A percentile compares a stretch with the other conserved stretches of the same genome.
These are phyloP conservation scores for Siphlonurus alternatus DNA, from an alignment of 2,888 invertebrate species.

Conservation along the genomic window DNA sequence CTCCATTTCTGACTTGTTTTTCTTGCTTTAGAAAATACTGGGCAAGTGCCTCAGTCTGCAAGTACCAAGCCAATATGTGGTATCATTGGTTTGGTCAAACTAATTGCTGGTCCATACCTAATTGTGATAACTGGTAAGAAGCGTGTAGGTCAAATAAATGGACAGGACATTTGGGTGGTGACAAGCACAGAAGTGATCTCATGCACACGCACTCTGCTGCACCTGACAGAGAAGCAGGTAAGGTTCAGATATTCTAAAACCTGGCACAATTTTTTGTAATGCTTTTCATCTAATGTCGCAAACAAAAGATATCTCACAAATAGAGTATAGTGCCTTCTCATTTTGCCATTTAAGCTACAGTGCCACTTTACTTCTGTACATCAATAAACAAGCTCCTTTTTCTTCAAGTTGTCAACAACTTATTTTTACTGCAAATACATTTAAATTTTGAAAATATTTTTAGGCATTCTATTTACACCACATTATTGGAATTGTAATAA, in stretches of 20 bases:
- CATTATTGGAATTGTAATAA: too few relatives aligned
- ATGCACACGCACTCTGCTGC: constrained; percentile 66
- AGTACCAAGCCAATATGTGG: constrained; percentile 56
- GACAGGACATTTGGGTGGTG: constrained; percentile 61
- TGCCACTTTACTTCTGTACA: too few relatives aligned
- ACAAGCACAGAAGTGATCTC: constrained; percentile 70
- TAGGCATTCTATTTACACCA: neutral
- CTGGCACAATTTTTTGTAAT: too few relatives aligned
- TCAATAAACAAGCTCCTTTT: too few relatives aligned
- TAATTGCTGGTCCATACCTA: constrained; percentile 74
- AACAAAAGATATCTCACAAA: too few relatives aligned
- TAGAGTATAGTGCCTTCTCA: too few relatives aligned
- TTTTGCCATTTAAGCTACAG: too few relatives aligned
- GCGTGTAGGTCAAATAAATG: constrained; percentile 65
- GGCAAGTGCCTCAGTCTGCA: constrained; percentile 43
- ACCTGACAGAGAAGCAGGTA: constrained; percentile 66
- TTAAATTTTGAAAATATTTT: neutral
- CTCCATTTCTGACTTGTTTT: constrained; percentile 10
- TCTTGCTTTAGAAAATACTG: constrained; percentile 30
- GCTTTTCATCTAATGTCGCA: too few relatives aligned
- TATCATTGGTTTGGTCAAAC: constrained; percentile 66
- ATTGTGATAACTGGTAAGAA: constrained; percentile 74
- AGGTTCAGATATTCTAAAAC: too few relatives aligned
- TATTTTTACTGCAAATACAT: too few relatives aligned
- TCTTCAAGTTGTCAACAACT: too few relatives aligned